Base-by-base conservation (phyloP, 2,113 vertebrate genomes). In the Cololabis saira region DNA sequence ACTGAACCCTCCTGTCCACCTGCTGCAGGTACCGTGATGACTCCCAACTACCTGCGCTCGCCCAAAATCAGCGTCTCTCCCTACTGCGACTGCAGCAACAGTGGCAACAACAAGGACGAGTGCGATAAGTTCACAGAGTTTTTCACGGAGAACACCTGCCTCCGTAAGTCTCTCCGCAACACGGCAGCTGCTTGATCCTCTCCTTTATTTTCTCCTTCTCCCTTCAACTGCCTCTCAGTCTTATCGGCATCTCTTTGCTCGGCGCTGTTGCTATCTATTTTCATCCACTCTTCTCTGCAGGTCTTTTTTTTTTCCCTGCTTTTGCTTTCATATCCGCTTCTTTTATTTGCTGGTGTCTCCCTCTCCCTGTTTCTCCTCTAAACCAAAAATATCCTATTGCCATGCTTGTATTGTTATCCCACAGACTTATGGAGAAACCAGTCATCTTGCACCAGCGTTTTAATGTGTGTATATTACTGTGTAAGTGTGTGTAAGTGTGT, bases 71-170 rank as follows among this genome's bases (percentile, higher is more conserved):
- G 95, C 0, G 96, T 98, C 42, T 96, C 96, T 8, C 97, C 98
- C 0, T 98, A 95, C 95, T 99, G 98, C 19, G 95, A 98, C 93
- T 99, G 98, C 89, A 95, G 76, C 92, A 96, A 94, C 91, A 98
- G 95, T 0, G 98, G 98, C 11, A 99, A 98, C 8, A 92, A 95
- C 81, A 92, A 94, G 71, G 95, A 96, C 0, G 96, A 99, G 55
- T 99, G 98, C 76, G 54, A 59, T 85, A 97, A 94, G 76, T 96
- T 99, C 58, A 89, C 95, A 0, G 93, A 95, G 84, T 96, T 98
- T 84, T 99, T 98, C 94, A 96, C 94, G 12, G 96, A 96, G 80
- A 99, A 99, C 81, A 93, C 83, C 41, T 99, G 98, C 89, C 95
- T 99, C 75, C 95, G 98, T 99, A 61, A 96, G 98, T 96, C 10